phyloP scores from a whole-genome alignment of 2,797 vertebrate genomes.

The Lemur catta region DNA sequence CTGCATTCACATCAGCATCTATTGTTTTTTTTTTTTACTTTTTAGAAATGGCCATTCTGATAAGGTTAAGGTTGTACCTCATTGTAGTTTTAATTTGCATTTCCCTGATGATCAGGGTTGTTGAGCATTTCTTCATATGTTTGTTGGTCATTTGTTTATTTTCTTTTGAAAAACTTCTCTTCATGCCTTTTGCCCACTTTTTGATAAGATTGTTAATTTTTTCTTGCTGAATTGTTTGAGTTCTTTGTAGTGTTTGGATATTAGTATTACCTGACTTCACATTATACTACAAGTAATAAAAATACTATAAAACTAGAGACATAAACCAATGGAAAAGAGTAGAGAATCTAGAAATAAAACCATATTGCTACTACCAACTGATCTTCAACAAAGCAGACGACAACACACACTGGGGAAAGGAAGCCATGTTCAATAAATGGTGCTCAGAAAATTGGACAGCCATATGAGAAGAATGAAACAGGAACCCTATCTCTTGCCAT shows the following conservation, averaged over 20 bases:
- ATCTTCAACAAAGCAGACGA: neutral
- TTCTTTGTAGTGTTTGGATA: neutral
- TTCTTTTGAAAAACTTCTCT: neutral
- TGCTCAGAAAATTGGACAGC: neutral
- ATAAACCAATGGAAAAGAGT: neutral
- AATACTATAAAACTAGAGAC: neutral
- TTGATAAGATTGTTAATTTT: neutral
- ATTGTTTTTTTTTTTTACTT: neutral
- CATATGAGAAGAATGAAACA: neutral
- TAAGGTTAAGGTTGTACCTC: neutral
- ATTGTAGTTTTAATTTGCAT: neutral
- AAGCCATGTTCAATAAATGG: neutral
- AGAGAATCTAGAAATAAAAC: neutral
- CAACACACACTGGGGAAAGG: neutral
- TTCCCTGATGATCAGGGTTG: neutral
- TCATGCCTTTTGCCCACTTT: neutral
- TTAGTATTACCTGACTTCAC: neutral
- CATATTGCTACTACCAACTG: neutral
- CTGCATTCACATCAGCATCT: too few relatives aligned
- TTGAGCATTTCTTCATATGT: neutral
- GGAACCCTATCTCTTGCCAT: neutral
- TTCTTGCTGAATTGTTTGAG: neutral
- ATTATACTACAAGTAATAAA: neutral
- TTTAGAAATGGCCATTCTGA: neutral
- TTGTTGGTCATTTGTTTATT: neutral